Evolutionary conservation across 2,797 vertebrate species (phyloP).

Genomic region (Psittacula derbiana): DNA sequence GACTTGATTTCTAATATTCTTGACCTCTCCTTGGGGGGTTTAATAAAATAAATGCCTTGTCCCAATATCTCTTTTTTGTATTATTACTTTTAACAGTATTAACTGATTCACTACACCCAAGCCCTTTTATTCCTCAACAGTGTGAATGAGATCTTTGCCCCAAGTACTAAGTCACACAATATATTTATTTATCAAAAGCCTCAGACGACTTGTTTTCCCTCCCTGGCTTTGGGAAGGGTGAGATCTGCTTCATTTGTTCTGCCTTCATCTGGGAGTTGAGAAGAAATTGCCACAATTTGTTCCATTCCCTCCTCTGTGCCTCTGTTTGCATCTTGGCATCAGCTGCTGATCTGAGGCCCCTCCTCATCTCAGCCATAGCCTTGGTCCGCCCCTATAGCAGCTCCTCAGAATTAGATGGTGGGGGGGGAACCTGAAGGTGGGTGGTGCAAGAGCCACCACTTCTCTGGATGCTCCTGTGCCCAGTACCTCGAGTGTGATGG

Average conservation of each 20-base stretch:
- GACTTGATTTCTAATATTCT: constrained; percentile 40
- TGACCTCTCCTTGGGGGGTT: constrained; percentile 17
- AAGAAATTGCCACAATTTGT: background rate
- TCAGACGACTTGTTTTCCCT: background rate
- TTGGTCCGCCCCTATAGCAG: fast-evolving
- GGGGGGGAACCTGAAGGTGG: fast-evolving
- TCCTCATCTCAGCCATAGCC: background rate
- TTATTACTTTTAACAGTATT: background rate
- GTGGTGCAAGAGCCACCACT: fast-evolving
- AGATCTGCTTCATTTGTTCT: background rate
- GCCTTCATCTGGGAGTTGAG: background rate
- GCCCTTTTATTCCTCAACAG: background rate
- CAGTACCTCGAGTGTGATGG: fast-evolving
- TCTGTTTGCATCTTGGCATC: background rate
- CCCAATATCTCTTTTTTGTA: background rate
- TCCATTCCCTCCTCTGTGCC: background rate
- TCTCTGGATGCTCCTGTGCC: background rate
- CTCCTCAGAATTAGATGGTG: background rate
- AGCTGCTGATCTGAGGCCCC: background rate
- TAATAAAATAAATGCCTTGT: background rate
- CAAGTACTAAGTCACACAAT: background rate
- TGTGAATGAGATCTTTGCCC: constrained; percentile 7
- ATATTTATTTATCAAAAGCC: background rate
- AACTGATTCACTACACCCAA: background rate
- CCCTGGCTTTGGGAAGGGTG: background rate